phyloP scores from a whole-genome alignment of 2,797 vertebrate species.

The Centroberyx gerrardi region DNA sequence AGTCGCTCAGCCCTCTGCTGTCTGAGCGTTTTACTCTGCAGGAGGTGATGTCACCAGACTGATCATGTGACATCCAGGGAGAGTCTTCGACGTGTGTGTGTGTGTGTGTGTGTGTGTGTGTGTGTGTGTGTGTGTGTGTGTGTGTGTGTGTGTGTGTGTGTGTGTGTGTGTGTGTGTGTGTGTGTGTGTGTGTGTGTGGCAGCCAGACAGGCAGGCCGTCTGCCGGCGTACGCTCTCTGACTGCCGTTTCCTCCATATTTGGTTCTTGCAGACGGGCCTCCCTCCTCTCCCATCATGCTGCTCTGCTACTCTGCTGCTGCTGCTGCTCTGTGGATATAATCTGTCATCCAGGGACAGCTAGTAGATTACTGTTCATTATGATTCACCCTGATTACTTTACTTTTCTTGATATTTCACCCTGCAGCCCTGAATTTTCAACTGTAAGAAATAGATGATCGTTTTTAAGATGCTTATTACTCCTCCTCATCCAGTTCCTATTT shows the following conservation, averaged over 20 bases:
- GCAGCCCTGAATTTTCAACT: neutral
- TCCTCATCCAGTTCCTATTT: neutral
- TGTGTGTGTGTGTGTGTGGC: neutral
- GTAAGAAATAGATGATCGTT: neutral
- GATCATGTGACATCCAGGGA: slow-evolving; percentile 44
- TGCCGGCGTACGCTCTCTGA: slow-evolving; percentile 1
- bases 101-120: too few relatives aligned
- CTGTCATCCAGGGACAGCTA: neutral
- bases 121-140: too few relatives aligned
- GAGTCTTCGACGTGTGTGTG: slow-evolving; percentile 26
- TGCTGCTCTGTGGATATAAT: neutral
- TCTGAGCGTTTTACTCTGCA: slow-evolving; percentile 43
- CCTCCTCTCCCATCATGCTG: slow-evolving; percentile 39
- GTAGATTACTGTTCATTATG: neutral
- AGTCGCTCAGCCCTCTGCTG: neutral
- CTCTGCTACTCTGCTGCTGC: slow-evolving; percentile 10
- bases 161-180: too few relatives aligned
- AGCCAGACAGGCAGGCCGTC: neutral
- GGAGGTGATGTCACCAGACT: slow-evolving; percentile 59
- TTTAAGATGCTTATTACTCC: neutral
- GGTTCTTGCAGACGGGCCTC: slow-evolving; percentile 60
- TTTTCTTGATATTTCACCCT: neutral
- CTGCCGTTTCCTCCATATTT: slow-evolving; percentile 78
- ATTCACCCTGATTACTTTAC: neutral
- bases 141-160: too few relatives aligned